Percentiles rank a stretch among this genome's conserved stretches.
phyloP scores from a whole-genome alignment of 2,888 invertebrate species.

The Xanthorhoe spadicearia region DNA sequence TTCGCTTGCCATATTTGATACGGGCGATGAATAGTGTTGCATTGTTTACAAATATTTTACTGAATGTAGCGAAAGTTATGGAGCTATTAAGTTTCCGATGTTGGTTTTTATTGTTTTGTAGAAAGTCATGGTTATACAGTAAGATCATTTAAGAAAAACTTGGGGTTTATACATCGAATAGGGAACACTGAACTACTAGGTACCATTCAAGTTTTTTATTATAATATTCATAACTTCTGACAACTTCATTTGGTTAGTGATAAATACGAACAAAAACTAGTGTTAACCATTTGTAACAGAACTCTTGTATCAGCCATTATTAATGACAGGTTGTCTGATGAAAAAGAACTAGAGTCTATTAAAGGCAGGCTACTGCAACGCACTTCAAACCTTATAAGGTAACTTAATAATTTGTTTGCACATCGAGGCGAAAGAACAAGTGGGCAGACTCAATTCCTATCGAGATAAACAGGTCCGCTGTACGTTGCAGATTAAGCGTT shows the following conservation, averaged over 20 bases:
- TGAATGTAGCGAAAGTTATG: constrained; percentile 19
- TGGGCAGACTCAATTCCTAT: constrained; percentile 62
- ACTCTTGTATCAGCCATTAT: constrained; percentile 63
- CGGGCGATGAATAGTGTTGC: constrained; percentile 17
- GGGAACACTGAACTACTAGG: background rate
- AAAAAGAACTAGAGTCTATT: constrained; percentile 63
- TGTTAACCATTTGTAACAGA: constrained; percentile 58
- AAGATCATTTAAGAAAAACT: background rate
- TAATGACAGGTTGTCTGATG: constrained; percentile 59
- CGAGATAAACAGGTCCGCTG: constrained; percentile 67
- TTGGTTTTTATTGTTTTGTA: background rate
- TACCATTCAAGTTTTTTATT: constrained; percentile 8
- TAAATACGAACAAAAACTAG: constrained; percentile 59
- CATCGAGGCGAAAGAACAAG: constrained; percentile 61
- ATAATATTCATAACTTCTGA: constrained; percentile 35
- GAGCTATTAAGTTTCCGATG: background rate
- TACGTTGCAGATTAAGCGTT: constrained; percentile 69
- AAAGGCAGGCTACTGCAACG: constrained; percentile 61
- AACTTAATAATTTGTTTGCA: constrained; percentile 75
- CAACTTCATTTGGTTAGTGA: constrained; percentile 45
- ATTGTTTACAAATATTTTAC: constrained; percentile 25
- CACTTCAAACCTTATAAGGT: constrained; percentile 66
- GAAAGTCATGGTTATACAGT: background rate
- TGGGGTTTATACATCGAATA: no score
- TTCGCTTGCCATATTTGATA: constrained; percentile 23